These are phyloP conservation scores for Metridium senile DNA, from an alignment of 92 coral and sea anemone genomes.

Conservation along the genomic window DNA sequence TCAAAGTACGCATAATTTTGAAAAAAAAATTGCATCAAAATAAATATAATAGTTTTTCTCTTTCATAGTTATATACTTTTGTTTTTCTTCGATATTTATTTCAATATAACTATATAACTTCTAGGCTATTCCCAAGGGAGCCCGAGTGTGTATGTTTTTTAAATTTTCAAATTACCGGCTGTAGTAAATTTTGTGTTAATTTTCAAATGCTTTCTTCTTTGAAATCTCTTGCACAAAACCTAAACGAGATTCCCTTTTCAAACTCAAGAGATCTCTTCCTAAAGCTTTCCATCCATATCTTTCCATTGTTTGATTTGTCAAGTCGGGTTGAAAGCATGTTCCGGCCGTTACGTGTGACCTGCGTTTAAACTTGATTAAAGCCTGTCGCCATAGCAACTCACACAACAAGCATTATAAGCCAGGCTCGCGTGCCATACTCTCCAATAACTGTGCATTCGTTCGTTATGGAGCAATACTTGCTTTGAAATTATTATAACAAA, in stretches of 20 bases:
- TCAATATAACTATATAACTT: too few species aligned
- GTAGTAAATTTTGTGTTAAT: too few species aligned
- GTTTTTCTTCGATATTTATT: background rate
- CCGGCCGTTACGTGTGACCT: constrained; percentile 23
- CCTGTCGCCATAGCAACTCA: constrained; percentile 39
- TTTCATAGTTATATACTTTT: too few species aligned
- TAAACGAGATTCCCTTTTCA: background rate
- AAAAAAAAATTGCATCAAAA: too few species aligned
- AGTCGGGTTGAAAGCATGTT: background rate
- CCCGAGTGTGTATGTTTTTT: background rate
- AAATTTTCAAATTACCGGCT: too few species aligned
- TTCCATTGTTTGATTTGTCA: constrained; percentile 4
- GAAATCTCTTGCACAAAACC: background rate
- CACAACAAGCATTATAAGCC: constrained; percentile 32
- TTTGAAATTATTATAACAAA: constrained; percentile 16
- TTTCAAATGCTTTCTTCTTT: too few species aligned
- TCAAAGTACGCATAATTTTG: too few species aligned
- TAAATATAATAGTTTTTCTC: too few species aligned
- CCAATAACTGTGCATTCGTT: constrained; percentile 29
- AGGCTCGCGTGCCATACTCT: constrained; percentile 24
- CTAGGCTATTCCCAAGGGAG: background rate
- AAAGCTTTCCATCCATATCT: background rate
- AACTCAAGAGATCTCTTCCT: background rate
- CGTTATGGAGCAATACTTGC: background rate
- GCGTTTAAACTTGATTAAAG: constrained; percentile 11